phyloP scores from a whole-genome alignment of 1,140 invertebrate genomes.

The Ericerus pela region DNA sequence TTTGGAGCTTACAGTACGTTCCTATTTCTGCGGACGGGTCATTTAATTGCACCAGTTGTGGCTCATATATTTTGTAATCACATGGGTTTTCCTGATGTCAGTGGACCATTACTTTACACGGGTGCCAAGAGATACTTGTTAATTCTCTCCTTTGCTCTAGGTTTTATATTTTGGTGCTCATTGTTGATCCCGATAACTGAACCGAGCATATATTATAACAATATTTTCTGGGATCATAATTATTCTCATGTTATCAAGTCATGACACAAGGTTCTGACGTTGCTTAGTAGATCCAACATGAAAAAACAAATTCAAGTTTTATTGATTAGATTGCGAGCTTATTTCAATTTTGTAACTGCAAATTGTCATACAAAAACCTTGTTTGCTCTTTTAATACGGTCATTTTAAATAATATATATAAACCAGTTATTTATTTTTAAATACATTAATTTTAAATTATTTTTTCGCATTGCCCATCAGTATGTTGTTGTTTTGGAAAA shows the following conservation, averaged over 20 bases:
- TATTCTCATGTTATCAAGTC: not conserved
- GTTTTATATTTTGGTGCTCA: constrained; percentile 59
- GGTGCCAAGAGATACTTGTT: constrained; percentile 43
- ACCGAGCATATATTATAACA: constrained; percentile 59
- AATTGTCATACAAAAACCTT: too few species aligned
- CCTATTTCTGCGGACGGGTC: constrained; percentile 68
- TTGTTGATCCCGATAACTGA: constrained; percentile 62
- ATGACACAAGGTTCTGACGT: too few species aligned
- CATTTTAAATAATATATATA: too few species aligned
- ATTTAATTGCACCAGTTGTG: constrained; percentile 71
- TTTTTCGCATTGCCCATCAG: too few species aligned
- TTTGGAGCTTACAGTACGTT: constrained; percentile 89
- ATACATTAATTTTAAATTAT: too few species aligned
- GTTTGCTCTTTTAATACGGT: too few species aligned
- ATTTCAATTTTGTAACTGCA: too few species aligned
- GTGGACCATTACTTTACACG: constrained; percentile 53
- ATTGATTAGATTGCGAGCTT: too few species aligned
- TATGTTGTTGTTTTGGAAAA: too few species aligned
- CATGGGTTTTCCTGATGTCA: constrained; percentile 86
- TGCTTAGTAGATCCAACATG: too few species aligned
- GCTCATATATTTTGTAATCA: constrained; percentile 90
- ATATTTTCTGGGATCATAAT: constrained; percentile 37
- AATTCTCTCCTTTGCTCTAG: constrained; percentile 54
- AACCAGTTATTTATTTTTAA: too few species aligned
- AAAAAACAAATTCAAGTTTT: too few species aligned